phyloP scores from a whole-genome alignment of 2,113 vertebrate species.

The Bucco capensis region DNA sequence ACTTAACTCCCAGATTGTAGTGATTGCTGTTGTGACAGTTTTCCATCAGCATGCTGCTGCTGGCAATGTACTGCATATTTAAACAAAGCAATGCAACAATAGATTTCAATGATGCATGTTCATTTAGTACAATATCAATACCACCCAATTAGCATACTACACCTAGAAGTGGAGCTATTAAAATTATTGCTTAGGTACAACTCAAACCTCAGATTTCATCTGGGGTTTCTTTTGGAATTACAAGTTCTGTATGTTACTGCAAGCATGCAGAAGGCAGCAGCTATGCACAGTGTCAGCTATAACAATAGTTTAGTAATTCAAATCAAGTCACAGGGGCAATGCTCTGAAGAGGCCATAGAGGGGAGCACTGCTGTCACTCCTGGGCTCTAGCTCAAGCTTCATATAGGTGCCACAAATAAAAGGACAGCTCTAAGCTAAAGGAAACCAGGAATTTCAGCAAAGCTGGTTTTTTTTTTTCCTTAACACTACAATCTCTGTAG shows the following conservation, averaged over 20 bases:
- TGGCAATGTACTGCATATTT: conserved; percentile 47
- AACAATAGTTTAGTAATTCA: background rate
- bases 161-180: background rate
- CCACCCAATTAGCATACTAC: conserved; percentile 22
- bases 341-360: background rate
- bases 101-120: conserved; percentile 45
- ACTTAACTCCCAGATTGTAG: conserved; percentile 92
- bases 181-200: background rate
- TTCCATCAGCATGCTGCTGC: conserved; percentile 79
- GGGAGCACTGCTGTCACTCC: background rate
- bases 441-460: background rate
- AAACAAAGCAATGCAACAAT: conserved; percentile 57
- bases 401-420: background rate
- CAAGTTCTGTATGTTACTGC: background rate
- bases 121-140: conserved; percentile 1
- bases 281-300: background rate
- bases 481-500: background rate
- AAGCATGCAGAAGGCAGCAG: background rate
- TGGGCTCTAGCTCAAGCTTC: background rate
- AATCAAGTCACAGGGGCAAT: background rate
- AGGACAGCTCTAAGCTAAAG: background rate
- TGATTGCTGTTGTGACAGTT: conserved; percentile 91
- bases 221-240: background rate
- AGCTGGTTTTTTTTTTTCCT: too few species aligned
- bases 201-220: conserved; percentile 9